These are phyloP conservation scores for Plagodis pulveraria DNA, from an alignment of 2,888 invertebrate genomes.

Conservation along the genomic window DNA sequence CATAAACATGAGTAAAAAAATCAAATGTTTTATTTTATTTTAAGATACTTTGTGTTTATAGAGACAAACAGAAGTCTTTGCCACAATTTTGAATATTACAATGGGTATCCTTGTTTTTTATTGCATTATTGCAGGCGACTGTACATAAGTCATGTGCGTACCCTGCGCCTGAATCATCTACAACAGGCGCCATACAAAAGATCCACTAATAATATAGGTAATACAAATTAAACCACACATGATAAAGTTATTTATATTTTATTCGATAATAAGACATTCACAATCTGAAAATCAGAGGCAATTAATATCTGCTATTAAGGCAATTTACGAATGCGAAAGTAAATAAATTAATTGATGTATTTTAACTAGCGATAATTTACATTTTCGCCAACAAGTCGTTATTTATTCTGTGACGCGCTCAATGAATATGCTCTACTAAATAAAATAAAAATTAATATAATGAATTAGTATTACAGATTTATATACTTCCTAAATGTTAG, in stretches of 20 bases:
- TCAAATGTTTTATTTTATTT: too few species aligned
- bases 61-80: too few species aligned
- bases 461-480: conserved; percentile 24
- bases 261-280: conserved; percentile 77
- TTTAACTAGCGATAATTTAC: conserved; percentile 57
- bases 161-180: too few species aligned
- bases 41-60: too few species aligned
- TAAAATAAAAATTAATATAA: conserved; percentile 55
- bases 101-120: too few species aligned
- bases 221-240: neutral
- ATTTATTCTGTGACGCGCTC: conserved; percentile 46
- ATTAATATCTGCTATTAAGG: conserved; percentile 76
- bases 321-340: conserved; percentile 77
- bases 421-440: conserved; percentile 55
- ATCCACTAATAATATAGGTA: too few species aligned
- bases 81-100: too few species aligned
- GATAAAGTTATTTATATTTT: conserved; percentile 69
- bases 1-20: too few species aligned
- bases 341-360: conserved; percentile 66
- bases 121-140: too few species aligned
- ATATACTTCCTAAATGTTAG: conserved; percentile 58
- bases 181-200: too few species aligned
- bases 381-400: conserved; percentile 66
- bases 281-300: conserved; percentile 76
- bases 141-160: too few species aligned